Evolutionary conservation across 2,888 invertebrate species (phyloP), one percentile per base, ranked within the genome.

Genomic region (Synanthedon tipuliformis): DNA sequence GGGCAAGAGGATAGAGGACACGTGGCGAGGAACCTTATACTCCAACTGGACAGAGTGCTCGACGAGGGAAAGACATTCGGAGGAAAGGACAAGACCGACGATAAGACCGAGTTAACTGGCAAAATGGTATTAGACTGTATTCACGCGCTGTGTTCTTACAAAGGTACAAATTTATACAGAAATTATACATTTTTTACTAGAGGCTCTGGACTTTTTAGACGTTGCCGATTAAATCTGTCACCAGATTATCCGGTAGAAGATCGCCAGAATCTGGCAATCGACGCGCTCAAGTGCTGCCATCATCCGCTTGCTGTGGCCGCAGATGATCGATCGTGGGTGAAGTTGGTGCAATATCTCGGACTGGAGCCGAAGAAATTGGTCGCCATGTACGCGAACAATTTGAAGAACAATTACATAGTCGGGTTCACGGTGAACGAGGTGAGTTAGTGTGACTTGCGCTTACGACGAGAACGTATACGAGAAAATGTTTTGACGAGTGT

Each of bases 241-340:
- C 4, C 73, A 90, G 75, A 77, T 56, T 76, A 83, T 67, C 57
- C 75, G 45, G 56, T 68, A 50, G 81, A 86, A 62, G 92, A 93
- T 69, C 83, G 89, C 0, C 86, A 92, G 60, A 68, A 77, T 8
- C 73, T 95, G 50, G 91, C 91, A 0, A 70, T 93, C 53, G 92
- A 92, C 55, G 85, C 92, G 4, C 73, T 97, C 27, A 81, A 93
- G 12, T 89, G 93, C 48, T 89, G 92, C 51, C 95, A 96, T 78
- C 93, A 95, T 77, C 94, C 94, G 1, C 88, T 90, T 45, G 89
- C 94, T 45, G 81, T 88, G 23, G 79, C 81, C 18, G 81, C 88
- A 27, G 85, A 89, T 59, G 82, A 88, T 4, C 86, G 90, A 62
- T 82, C 94, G 48, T 97, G 96, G 96, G 73, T 89, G 51, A 91